phyloP scores from a whole-genome alignment of 1,140 invertebrate species.

The Pomacea maculata region DNA sequence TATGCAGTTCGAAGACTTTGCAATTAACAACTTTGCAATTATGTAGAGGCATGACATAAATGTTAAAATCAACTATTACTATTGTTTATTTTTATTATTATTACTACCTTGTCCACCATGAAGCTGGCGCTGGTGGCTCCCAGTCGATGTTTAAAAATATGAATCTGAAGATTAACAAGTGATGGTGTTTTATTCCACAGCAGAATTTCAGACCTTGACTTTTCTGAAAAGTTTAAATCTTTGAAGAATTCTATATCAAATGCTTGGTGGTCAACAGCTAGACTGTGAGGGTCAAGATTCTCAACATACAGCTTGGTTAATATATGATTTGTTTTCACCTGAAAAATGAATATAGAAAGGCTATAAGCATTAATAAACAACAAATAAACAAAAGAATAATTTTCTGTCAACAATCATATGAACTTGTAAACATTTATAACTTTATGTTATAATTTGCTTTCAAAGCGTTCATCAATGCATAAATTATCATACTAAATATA shows the following conservation, averaged over 20 bases:
- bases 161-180: conserved; percentile 56
- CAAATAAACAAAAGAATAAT: too few species aligned
- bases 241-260: conserved; percentile 58
- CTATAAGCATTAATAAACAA: too few species aligned
- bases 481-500: too few species aligned
- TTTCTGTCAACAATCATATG: too few species aligned
- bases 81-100: background rate
- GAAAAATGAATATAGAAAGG: background rate
- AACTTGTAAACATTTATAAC: too few species aligned
- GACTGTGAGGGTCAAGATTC: conserved; percentile 50
- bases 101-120: conserved; percentile 41
- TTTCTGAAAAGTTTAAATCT: conserved; percentile 24
- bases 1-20: too few species aligned
- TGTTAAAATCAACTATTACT: too few species aligned
- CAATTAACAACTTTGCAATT: too few species aligned
- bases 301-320: conserved; percentile 52
- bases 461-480: too few species aligned
- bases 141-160: conserved; percentile 48
- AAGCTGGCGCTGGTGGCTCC: conserved; percentile 38
- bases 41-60: too few species aligned
- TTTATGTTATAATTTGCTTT: too few species aligned
- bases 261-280: conserved; percentile 51
- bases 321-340: conserved; percentile 36
- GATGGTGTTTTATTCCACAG: conserved; percentile 59
- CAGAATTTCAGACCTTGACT: conserved; percentile 33